A percentile compares a stretch with the other conserved stretches of the same genome.
Conservation (phyloP, 2,797 vertebrate species). For the Crocodylus rhombifer region DNA sequence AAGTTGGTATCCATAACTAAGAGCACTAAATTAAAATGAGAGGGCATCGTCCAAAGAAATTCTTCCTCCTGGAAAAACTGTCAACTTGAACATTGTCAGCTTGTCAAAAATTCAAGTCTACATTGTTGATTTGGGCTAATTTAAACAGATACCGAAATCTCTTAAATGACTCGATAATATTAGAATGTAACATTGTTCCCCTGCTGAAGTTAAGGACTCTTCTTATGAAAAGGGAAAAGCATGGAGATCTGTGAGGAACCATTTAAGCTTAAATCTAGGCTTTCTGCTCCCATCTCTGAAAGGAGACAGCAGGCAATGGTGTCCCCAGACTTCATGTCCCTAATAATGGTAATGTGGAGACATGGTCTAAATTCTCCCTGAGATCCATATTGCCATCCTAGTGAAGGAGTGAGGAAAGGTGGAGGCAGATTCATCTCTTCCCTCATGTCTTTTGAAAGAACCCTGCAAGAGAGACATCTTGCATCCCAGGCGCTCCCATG, state of each 20-base stretch:
- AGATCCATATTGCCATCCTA: neutral
- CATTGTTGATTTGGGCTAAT: neutral
- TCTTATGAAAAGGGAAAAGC: constrained; percentile 21
- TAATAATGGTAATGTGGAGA: constrained; percentile 4
- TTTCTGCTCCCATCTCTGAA: neutral
- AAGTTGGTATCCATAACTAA: neutral
- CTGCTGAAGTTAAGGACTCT: neutral
- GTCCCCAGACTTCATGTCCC: constrained; percentile 4
- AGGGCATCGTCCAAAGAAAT: neutral
- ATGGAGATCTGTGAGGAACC: neutral
- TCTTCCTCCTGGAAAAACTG: neutral
- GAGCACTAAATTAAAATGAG: neutral
- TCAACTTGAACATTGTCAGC: neutral
- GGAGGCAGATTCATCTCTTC: neutral
- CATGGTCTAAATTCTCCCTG: neutral
- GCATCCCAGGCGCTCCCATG: neutral
- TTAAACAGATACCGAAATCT: constrained; percentile 9
- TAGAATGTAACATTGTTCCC: neutral
- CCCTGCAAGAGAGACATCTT: neutral
- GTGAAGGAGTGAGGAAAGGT: neutral
- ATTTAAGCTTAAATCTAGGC: neutral
- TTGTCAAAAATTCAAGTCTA: too few relatives aligned
- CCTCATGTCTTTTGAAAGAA: neutral
- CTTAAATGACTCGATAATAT: neutral
- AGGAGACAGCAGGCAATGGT: neutral